Base-by-base conservation (phyloP, 2,113 vertebrate genomes). In the Lagopus leucura region DNA sequence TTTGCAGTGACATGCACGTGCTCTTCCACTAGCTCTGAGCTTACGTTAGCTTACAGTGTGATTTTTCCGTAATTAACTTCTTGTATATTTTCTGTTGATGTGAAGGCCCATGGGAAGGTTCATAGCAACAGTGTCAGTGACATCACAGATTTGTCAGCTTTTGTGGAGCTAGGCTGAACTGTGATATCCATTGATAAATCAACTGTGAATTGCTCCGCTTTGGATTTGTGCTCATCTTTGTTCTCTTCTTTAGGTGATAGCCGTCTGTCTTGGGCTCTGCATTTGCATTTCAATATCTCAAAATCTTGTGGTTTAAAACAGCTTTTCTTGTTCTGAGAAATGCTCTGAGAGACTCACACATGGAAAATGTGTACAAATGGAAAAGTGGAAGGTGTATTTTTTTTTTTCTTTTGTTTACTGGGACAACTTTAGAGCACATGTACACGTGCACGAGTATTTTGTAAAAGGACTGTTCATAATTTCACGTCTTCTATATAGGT, bases 61-160 rank as follows among this genome's bases (percentile, higher is more conserved):
- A 57, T 80, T 60, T 60, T 75, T 75, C 38, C 70, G 0, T 61
- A 81, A 80, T 93, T 79, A 92, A 90, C 71, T 89, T 85, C 54
- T 73, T 67, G 45, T 85, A 4, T 78, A 25, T 89, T 80, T 89
- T 65, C 58, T 88, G 67, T 85, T 94, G 65, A 25, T 81, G 24
- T 82, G 82, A 88, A 73, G 65, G 71, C 71, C 88, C 30, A 36
- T 0, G 13, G 66, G 82, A 91, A 81, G 15, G 21, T 67, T 79
- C 2, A 4, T 76, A 76, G 13, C 74, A 86, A 38, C 27, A 78
- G 65, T 45, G 48, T 70, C 66, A 82, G 42, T 70, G 88, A 91
- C 66, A 93, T 15, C 79, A 92, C 92, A 67, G 47, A 72, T 63
- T 95, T 70, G 52, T 67, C 80, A 74, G n/a, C 32, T 83, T 95